phyloP scores from a whole-genome alignment of 2,797 vertebrate species.

The Nannoperca australis region DNA sequence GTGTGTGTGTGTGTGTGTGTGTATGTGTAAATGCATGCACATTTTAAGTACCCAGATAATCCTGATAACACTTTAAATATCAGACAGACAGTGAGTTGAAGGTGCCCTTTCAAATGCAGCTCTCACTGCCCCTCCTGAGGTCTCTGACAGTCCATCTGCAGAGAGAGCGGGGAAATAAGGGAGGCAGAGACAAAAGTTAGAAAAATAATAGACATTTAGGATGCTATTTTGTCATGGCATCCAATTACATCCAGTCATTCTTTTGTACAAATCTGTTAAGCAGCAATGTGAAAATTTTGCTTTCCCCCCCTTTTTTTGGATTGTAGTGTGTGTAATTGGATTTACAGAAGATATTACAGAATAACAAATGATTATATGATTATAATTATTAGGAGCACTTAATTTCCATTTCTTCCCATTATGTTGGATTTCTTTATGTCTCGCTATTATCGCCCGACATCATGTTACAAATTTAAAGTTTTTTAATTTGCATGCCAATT shows the following conservation, averaged over 20 bases:
- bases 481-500: slow-evolving; percentile 70
- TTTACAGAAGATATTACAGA: slow-evolving; percentile 55
- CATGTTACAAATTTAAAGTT: slow-evolving; percentile 52
- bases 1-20: slow-evolving; percentile 16
- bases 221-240: slow-evolving; percentile 47
- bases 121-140: slow-evolving; percentile 39
- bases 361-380: slow-evolving; percentile 60
- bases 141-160: slow-evolving; percentile 37
- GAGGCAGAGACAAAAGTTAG: slow-evolving; percentile 15
- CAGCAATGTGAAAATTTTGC: slow-evolving; percentile 28
- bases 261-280: slow-evolving; percentile 49
- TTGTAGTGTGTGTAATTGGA: slow-evolving; percentile 45
- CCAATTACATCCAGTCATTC: slow-evolving; percentile 31
- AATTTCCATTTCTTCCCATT: slow-evolving; percentile 48
- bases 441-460: slow-evolving; percentile 44
- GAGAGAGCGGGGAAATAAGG: neutral
- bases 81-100: slow-evolving; percentile 54
- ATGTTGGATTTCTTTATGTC: slow-evolving; percentile 49
- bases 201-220: slow-evolving; percentile 32
- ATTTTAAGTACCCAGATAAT: slow-evolving; percentile 56
- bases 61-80: slow-evolving; percentile 65
- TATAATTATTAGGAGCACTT: slow-evolving; percentile 53
- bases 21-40: slow-evolving; percentile 1
- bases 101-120: slow-evolving; percentile 55
- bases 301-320: neutral